phyloP scores from a whole-genome alignment of 2,797 vertebrate species.

The Emydoidea blandingii region DNA sequence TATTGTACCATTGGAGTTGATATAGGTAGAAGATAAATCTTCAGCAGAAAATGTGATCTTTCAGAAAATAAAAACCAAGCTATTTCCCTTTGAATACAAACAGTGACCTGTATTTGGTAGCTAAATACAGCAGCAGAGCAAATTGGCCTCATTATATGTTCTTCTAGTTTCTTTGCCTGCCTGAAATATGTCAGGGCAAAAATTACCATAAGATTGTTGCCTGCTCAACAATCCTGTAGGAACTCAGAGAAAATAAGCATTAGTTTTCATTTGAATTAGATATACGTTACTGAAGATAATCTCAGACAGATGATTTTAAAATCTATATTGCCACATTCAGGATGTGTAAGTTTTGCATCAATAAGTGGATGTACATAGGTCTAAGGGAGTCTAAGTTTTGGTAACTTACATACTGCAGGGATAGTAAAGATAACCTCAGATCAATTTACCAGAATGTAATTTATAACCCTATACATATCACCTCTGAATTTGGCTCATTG shows the following conservation, averaged over 20 bases:
- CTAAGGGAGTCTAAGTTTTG: background rate
- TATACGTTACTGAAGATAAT: background rate
- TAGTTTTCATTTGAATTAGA: background rate
- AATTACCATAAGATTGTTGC: background rate
- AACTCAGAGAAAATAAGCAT: background rate
- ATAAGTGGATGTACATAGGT: background rate
- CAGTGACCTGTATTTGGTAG: background rate
- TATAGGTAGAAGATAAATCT: background rate
- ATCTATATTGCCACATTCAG: background rate
- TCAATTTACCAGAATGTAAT: background rate
- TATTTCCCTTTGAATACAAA: background rate
- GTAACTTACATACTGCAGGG: background rate
- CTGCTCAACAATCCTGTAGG: background rate
- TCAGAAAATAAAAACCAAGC: background rate
- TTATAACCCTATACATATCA: background rate
- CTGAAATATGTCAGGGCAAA: background rate
- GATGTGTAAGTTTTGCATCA: background rate
- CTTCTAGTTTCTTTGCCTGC: background rate
- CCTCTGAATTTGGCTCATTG: no score
- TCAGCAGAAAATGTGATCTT: background rate
- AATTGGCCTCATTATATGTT: background rate
- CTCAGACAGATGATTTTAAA: background rate
- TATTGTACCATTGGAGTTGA: background rate
- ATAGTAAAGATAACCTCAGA: background rate
- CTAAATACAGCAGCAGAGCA: background rate